Percentiles rank a stretch among this genome's conserved stretches.
phyloP scores from a whole-genome alignment of 1,140 invertebrate species.

The Heliconius eleuchia region DNA sequence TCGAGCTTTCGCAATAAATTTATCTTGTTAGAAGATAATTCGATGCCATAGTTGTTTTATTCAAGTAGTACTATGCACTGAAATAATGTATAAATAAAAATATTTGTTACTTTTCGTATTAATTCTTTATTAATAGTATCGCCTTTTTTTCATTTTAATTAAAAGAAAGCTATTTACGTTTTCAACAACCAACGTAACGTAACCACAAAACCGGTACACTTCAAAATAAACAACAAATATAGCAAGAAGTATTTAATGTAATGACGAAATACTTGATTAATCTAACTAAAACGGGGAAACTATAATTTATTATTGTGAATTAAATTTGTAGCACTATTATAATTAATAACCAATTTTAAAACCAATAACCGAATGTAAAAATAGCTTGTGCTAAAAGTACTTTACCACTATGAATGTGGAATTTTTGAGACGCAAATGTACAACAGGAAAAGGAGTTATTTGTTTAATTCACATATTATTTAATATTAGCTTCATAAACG shows the following conservation, averaged over 20 bases:
- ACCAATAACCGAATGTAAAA: conserved; percentile 16
- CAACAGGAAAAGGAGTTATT: conserved; percentile 28
- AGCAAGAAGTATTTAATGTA: background rate
- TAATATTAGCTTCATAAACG: background rate
- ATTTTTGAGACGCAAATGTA: conserved; percentile 28
- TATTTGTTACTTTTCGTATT: too few species aligned
- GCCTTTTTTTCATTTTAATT: too few species aligned
- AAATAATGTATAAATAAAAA: too few species aligned
- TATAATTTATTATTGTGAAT: conserved; percentile 24
- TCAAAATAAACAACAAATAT: background rate
- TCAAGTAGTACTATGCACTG: too few species aligned
- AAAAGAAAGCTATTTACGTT: too few species aligned
- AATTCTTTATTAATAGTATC: too few species aligned
- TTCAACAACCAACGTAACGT: too few species aligned
- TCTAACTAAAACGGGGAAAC: conserved; percentile 16
- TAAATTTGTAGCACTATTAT: conserved; percentile 24
- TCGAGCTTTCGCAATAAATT: too few species aligned
- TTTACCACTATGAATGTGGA: conserved; percentile 25
- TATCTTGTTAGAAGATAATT: too few species aligned
- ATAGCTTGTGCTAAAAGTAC: conserved; percentile 5
- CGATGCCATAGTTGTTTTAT: too few species aligned
- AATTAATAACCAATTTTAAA: conserved; percentile 15
- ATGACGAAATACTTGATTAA: background rate
- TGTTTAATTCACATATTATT: background rate
- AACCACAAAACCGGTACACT: background rate